Evolutionary conservation across 2,888 invertebrate species (phyloP).

Genomic region (Caenorhabditis panamensis): DNA sequence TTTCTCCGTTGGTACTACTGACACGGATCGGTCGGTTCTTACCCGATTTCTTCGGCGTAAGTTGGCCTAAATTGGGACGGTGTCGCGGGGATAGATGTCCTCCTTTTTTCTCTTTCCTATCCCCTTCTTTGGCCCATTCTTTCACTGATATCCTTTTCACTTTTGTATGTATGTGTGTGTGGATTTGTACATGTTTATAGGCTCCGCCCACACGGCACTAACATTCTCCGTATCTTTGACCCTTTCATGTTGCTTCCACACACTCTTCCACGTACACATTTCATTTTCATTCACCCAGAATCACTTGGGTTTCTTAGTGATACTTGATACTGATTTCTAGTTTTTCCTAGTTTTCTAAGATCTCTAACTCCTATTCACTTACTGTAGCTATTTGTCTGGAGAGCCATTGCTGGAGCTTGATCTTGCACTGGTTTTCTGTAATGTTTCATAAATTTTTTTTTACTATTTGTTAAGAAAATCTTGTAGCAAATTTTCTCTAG

Average conservation of each 20-base stretch:
- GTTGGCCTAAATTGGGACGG: constrained; percentile 52
- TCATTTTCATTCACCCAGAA: neutral
- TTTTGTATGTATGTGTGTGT: constrained; percentile 12
- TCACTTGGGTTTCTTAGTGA: neutral
- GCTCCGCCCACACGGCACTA: constrained; percentile 44
- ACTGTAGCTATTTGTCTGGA: no score
- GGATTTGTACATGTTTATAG: neutral
- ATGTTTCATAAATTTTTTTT: no score
- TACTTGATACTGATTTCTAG: no score
- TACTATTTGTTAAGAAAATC: no score
- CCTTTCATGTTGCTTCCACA: constrained; percentile 16
- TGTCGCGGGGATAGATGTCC: constrained; percentile 28
- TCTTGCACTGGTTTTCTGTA: no score
- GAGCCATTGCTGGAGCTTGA: no score
- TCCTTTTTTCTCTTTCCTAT: constrained; percentile 41
- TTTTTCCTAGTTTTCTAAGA: no score
- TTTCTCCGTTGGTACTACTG: constrained; percentile 40
- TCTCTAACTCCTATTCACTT: no score
- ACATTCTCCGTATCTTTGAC: constrained; percentile 56
- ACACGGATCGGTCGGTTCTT: constrained; percentile 50
- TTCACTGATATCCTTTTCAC: constrained; percentile 41
- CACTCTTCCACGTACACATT: neutral
- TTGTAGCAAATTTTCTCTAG: no score
- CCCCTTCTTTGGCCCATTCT: neutral
- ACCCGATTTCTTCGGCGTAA: constrained; percentile 1